Conservation (phyloP, 2,888 invertebrate genomes). For the Drosophila mimica region DNA sequence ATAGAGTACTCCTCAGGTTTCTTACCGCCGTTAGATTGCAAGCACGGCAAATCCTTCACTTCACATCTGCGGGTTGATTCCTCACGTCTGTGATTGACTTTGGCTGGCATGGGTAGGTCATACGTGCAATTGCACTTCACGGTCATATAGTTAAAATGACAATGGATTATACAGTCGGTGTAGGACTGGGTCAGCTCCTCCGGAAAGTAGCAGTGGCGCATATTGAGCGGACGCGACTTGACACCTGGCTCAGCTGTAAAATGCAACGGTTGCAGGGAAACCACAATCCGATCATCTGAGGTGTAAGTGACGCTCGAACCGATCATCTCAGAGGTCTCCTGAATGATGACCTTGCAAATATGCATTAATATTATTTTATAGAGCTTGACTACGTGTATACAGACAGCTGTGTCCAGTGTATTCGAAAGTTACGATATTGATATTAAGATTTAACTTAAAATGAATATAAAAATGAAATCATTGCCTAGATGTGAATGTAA, state of each 20-base stretch:
- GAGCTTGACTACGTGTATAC: neutral
- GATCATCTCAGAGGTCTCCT: conserved; percentile 62
- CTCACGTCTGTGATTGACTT: fast-evolving
- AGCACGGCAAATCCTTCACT: conserved; percentile 49
- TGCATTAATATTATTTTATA: neutral
- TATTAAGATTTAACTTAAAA: neutral
- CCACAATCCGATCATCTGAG: conserved; percentile 62
- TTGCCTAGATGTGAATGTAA: neutral
- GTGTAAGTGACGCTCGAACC: conserved; percentile 61
- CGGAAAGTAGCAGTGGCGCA: conserved; percentile 68
- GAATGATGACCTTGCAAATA: conserved; percentile 60
- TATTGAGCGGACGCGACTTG: conserved; percentile 47
- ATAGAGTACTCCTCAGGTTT: neutral
- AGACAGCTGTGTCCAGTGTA: neutral
- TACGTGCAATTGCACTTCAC: conserved; percentile 61
- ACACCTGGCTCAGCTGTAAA: conserved; percentile 70
- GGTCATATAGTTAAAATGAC: conserved; percentile 59
- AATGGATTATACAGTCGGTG: conserved; percentile 60
- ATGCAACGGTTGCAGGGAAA: conserved; percentile 64
- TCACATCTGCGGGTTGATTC: neutral
- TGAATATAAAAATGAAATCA: neutral
- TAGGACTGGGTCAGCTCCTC: conserved; percentile 42
- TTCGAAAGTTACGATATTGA: neutral
- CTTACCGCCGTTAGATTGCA: conserved; percentile 47
- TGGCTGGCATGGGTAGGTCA: conserved; percentile 1